Base-by-base conservation (phyloP, 2,797 vertebrate species). In the Melanotaenia nigrans region DNA sequence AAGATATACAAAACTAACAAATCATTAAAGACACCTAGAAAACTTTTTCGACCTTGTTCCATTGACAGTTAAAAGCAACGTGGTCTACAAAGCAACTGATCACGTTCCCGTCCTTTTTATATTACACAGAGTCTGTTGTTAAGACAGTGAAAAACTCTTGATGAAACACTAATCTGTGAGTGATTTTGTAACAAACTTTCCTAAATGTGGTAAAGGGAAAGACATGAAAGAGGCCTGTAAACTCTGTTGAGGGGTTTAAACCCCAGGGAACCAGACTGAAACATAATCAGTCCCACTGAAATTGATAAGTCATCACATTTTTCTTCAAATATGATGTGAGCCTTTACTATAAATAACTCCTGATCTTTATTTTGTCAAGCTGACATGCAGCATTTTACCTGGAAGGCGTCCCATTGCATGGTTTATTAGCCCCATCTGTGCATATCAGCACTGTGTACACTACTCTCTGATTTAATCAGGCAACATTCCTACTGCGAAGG, bases 171-270 rank as follows among this genome's bases (percentile, higher is more conserved):
- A 51, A 42, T 54, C 55, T 33, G 33, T 22, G 7, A 62, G 13
- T 0, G n/a, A 53, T 24, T 53, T 53, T 53, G 22, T 11, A 53
- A 1, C 9, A 53, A 20, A 40, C 38, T 11, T 62, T 53, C 20
- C 28, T 13, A 14, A 36, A 33, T 45, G 28, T 55, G 51, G 68
- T 45, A 62, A 69, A 69, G 13, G 2, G 36, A 61, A 53, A 54
- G 49, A 45, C 38, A 57, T 28, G 54, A 57, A 55, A 33, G 55
- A 45, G 25, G 36, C 13, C 35, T 40, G 18, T 30, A 36, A 51
- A 68, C 33, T 51, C 30, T 12, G 10, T 9, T 35, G 66, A 57
- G 66, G 18, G 16, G 22, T 13, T 6, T 5, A 42, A 55, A 54
- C 35, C 14, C 36, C 22, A 38, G 11, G 35, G 10, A 51, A 18